Conservation (phyloP, 1,140 invertebrate species). For the Drosophila arizonae region DNA sequence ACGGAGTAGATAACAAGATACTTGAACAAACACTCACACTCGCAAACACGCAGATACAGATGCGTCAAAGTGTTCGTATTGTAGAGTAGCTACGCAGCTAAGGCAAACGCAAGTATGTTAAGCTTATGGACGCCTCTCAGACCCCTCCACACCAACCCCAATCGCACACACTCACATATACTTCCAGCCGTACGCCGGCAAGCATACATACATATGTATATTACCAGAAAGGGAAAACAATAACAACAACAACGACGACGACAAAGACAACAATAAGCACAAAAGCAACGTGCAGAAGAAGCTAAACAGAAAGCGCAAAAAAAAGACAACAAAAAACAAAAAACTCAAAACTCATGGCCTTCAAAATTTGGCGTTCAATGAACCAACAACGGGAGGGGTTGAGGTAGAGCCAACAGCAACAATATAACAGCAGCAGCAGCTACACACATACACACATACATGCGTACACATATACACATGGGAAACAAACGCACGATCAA, state of each 20-base stretch:
- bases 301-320: constrained; percentile 59
- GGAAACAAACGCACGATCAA: constrained; percentile 51
- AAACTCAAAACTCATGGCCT: constrained; percentile 71
- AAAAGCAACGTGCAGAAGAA: constrained; percentile 51
- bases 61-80: constrained; percentile 11
- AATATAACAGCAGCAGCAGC: constrained; percentile 1
- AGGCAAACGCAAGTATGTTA: constrained; percentile 42
- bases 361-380: constrained; percentile 82
- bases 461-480: neutral
- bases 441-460: neutral
- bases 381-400: constrained; percentile 71
- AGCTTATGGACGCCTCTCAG: constrained; percentile 21
- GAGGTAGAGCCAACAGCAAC: no score
- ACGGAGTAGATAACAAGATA: constrained; percentile 26
- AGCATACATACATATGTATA: constrained; percentile 29
- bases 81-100: constrained; percentile 23
- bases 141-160: neutral
- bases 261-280: constrained; percentile 46
- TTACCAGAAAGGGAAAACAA: constrained; percentile 78
- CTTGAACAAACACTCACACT: constrained; percentile 24
- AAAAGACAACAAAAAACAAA: constrained; percentile 63
- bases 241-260: constrained; percentile 16
- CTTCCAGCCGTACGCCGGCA: constrained; percentile 4
- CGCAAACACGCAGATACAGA: constrained; percentile 6
- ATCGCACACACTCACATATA: constrained; percentile 19